These are phyloP conservation scores for Engystomops pustulosus DNA, from an alignment of 2,113 vertebrate genomes.

Conservation along the genomic window DNA sequence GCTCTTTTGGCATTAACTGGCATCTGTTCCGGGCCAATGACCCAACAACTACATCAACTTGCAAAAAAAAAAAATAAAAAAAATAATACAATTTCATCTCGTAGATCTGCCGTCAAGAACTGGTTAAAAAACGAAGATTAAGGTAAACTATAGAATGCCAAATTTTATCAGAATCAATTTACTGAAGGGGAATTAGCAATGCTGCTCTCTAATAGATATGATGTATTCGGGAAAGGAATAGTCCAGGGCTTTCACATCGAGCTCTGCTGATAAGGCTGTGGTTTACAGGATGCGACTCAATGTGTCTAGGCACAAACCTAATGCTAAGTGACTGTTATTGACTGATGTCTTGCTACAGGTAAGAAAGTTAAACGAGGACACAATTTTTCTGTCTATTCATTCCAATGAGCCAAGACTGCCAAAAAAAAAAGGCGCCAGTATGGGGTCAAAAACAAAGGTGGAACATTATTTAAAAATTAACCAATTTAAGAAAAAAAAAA, in stretches of 20 bases:
- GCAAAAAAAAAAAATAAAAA: too few species aligned
- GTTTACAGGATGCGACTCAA: constrained; percentile 23
- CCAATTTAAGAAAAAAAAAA: constrained; percentile 29
- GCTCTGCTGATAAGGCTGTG: constrained; percentile 4
- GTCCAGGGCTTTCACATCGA: background rate
- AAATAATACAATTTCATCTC: too few species aligned
- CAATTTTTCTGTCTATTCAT: constrained; percentile 28
- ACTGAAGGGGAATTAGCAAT: background rate
- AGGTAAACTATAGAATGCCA: background rate
- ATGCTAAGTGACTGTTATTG: constrained; percentile 53
- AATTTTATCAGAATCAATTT: background rate
- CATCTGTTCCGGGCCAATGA: too few species aligned
- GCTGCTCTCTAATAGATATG: background rate
- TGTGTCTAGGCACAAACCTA: constrained; percentile 29
- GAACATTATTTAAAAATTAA: constrained; percentile 42
- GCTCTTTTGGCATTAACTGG: too few species aligned
- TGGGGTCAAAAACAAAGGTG: background rate
- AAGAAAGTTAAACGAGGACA: constrained; percentile 27
- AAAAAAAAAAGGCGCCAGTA: constrained; percentile 10
- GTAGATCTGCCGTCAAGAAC: background rate
- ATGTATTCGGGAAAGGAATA: constrained; percentile 3
- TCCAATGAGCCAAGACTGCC: background rate
- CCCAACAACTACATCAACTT: background rate
- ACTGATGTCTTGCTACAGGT: constrained; percentile 47
- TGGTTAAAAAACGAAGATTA: background rate